A percentile compares a stretch with the other conserved stretches of the same genome.
Evolutionary conservation across 2,888 invertebrate genomes (phyloP).

Genomic region (Drosophila yooni): DNA sequence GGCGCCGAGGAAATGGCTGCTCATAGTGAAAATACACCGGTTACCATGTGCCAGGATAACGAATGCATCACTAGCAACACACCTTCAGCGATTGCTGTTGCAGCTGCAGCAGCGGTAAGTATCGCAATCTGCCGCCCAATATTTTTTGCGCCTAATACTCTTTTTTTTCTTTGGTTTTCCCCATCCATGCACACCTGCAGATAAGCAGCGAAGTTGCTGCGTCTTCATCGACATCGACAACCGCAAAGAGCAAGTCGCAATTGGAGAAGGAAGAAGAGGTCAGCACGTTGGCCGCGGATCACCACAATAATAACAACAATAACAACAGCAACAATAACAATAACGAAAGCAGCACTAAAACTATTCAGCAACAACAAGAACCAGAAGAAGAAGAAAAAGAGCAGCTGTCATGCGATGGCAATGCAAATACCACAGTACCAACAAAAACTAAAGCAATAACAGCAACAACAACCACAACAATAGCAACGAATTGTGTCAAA

Average conservation of each 20-base stretch:
- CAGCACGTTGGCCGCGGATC: slow-evolving; percentile 37
- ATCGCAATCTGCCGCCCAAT: slow-evolving; percentile 39
- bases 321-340: slow-evolving; percentile 36
- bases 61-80: slow-evolving; percentile 18
- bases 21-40: slow-evolving; percentile 59
- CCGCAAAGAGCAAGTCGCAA: slow-evolving; percentile 41
- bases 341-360: slow-evolving; percentile 36
- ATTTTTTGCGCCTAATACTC: slow-evolving; percentile 50
- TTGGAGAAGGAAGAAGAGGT: slow-evolving; percentile 37
- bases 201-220: slow-evolving; percentile 48
- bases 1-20: slow-evolving; percentile 19
- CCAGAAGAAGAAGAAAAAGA: slow-evolving; percentile 39
- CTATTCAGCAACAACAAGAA: slow-evolving; percentile 37
- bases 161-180: slow-evolving; percentile 9
- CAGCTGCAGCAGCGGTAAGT: slow-evolving; percentile 35
- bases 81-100: slow-evolving; percentile 1
- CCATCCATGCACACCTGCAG: slow-evolving; percentile 38
- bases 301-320: slow-evolving; percentile 46
- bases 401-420: slow-evolving; percentile 51
- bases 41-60: slow-evolving; percentile 50
- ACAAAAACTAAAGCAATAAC: slow-evolving; percentile 29
- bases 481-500: slow-evolving; percentile 54
- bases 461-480: slow-evolving; percentile 21
- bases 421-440: slow-evolving; percentile 59
- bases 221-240: slow-evolving; percentile 47